Evolutionary conservation across 2,797 vertebrate genomes (phyloP).

Genomic region (Mormyrus proboscirostris): DNA sequence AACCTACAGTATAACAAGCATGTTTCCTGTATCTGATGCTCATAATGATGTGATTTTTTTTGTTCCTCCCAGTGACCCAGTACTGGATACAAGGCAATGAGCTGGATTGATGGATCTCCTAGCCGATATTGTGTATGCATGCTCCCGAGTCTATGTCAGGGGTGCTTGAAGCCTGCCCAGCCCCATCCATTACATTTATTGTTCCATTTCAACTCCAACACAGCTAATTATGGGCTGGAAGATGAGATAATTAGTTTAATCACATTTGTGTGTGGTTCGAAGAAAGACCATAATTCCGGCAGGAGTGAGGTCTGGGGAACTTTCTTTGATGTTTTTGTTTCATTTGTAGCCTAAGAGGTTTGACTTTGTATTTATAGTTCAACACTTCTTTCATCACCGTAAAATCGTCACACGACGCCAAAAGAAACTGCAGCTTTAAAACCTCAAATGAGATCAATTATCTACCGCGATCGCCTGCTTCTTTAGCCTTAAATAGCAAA

Average conservation of each 20-base stretch:
- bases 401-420: background rate
- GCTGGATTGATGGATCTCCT: background rate
- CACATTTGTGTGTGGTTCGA: background rate
- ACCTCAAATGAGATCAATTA: slow-evolving; percentile 39
- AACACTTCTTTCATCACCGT: background rate
- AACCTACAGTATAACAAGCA: background rate
- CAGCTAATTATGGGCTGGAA: background rate
- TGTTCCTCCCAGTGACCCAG: background rate
- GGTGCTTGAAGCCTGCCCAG: background rate
- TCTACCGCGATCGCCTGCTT: slow-evolving; percentile 41
- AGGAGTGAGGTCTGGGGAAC: background rate
- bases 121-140: background rate
- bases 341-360: slow-evolving; percentile 36
- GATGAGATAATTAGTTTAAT: background rate
- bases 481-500: slow-evolving; percentile 27
- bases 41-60: background rate
- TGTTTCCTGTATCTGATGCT: background rate
- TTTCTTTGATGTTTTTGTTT: background rate
- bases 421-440: slow-evolving; percentile 43
- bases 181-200: background rate
- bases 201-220: background rate
- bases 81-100: background rate
- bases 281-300: background rate
- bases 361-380: background rate
- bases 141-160: background rate